Evolutionary conservation across 2,113 vertebrate genomes (phyloP).

Genomic region (Ptychochromis oligacanthus): DNA sequence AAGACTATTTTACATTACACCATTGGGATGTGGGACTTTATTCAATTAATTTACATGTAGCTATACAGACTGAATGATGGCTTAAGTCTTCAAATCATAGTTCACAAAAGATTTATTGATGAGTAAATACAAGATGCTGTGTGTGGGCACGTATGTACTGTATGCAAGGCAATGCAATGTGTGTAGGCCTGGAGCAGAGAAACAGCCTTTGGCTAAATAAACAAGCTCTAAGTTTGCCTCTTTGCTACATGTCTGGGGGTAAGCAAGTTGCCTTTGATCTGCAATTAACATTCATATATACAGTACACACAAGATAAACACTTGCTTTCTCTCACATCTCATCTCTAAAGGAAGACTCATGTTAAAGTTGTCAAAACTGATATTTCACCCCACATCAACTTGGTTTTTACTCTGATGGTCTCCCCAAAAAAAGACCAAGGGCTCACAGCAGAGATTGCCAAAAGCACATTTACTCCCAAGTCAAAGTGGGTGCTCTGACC

Average conservation of each 20-base stretch:
- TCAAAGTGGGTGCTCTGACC: slow-evolving; percentile 49
- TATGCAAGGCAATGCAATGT: background rate
- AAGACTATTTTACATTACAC: background rate
- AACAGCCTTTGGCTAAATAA: slow-evolving; percentile 44
- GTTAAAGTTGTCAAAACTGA: background rate
- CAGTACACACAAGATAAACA: background rate
- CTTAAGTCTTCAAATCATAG: background rate
- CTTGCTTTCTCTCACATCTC: background rate
- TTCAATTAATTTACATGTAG: background rate
- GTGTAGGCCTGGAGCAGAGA: slow-evolving; percentile 42
- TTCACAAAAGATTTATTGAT: background rate
- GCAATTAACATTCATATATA: slow-evolving; percentile 23
- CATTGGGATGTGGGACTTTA: background rate
- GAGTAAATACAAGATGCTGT: background rate
- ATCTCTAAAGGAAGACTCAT: background rate
- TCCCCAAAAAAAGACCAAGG: background rate
- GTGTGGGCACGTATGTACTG: background rate
- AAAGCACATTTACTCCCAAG: slow-evolving; percentile 11
- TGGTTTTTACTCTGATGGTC: background rate
- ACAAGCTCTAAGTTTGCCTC: slow-evolving; percentile 39
- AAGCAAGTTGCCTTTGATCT: slow-evolving; percentile 27
- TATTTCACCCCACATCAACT: slow-evolving; percentile 18
- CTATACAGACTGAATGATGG: background rate
- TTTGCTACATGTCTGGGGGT: slow-evolving; percentile 11
- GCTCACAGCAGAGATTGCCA: background rate